Conservation (phyloP, 1,140 invertebrate genomes). For the Lamellibrachia luymesi region DNA sequence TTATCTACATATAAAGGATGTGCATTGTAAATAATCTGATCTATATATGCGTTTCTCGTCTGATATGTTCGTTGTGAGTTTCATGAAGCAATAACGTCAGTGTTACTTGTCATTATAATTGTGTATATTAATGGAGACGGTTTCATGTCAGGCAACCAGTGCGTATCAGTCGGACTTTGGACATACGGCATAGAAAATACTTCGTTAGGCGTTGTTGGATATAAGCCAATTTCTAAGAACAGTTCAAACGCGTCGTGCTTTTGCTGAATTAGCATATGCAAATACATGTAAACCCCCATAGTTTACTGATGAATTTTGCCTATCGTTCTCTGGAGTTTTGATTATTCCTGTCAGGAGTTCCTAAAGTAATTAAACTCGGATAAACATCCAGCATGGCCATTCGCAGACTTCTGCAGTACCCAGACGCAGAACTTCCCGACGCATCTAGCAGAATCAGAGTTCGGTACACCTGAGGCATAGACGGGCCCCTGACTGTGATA, state of each 20-base stretch:
- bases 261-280: neutral
- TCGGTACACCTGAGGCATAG: neutral
- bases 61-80: neutral
- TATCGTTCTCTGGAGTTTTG: too few species aligned
- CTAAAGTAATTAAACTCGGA: neutral
- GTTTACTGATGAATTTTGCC: too few species aligned
- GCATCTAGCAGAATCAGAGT: neutral
- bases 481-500: neutral
- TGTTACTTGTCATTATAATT: neutral
- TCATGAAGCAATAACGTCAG: neutral
- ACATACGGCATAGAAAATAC: neutral
- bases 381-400: neutral
- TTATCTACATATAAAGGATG: neutral
- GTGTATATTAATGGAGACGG: neutral
- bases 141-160: neutral
- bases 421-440: neutral
- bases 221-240: neutral
- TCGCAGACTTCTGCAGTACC: neutral
- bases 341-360: neutral
- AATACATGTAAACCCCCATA: too few species aligned
- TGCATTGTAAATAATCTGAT: neutral
- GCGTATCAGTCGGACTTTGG: neutral
- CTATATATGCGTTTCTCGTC: neutral
- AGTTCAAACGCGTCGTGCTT: neutral
- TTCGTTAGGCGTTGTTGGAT: neutral